Evolutionary conservation across 2,888 invertebrate genomes (phyloP).

Genomic region (Zaprionus bogoriensis): DNA sequence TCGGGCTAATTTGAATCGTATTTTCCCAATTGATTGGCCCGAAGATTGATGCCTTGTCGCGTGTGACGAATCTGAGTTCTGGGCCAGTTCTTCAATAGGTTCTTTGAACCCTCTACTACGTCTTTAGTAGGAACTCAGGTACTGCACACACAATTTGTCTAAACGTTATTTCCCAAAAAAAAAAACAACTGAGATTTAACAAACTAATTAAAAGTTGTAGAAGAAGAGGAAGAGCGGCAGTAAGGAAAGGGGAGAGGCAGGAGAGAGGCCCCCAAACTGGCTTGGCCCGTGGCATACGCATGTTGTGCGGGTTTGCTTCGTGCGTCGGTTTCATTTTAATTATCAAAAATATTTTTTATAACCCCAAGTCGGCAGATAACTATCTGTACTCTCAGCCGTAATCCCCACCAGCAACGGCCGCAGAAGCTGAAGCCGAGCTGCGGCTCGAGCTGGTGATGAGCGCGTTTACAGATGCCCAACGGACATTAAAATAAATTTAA

Average conservation of each 20-base stretch:
- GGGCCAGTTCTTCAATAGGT: conserved; percentile 25
- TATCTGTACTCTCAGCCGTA: conserved; percentile 31
- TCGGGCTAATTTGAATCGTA: conserved; percentile 57
- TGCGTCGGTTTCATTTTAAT: conserved; percentile 74
- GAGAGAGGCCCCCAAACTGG: conserved; percentile 62
- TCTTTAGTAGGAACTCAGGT: conserved; percentile 50
- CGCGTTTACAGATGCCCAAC: conserved; percentile 66
- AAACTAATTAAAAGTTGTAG: conserved; percentile 61
- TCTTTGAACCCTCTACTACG: conserved; percentile 57
- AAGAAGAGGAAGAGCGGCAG: not conserved
- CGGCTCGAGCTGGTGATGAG: conserved; percentile 59
- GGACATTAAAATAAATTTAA: conserved; percentile 71
- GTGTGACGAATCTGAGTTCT: conserved; percentile 42
- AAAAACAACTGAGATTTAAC: conserved; percentile 19
- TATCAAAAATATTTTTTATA: conserved; percentile 74
- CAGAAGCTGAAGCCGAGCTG: conserved; percentile 42
- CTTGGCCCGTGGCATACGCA: conserved; percentile 81
- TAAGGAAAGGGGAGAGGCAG: conserved; percentile 15
- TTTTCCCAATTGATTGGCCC: conserved; percentile 52
- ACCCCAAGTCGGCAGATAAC: conserved; percentile 47
- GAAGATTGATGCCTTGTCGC: conserved; percentile 57
- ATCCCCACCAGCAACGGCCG: conserved; percentile 17
- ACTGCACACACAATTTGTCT: conserved; percentile 42
- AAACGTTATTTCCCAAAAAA: conserved; percentile 25
- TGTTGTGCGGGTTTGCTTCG: conserved; percentile 61